Conservation (phyloP, 2,888 invertebrate genomes). For the Microctonus brassicae region DNA sequence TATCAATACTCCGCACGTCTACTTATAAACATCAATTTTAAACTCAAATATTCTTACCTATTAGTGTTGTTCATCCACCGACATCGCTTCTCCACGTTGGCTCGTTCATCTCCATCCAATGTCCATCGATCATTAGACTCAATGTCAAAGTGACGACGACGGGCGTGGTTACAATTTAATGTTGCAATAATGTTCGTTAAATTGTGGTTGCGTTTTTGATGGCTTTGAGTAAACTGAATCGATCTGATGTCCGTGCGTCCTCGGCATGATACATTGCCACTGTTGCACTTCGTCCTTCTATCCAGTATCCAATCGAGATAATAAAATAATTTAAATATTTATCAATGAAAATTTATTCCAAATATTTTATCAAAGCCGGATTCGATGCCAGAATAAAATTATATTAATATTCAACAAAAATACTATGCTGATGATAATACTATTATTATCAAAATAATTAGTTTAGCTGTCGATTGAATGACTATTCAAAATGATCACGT, state of each 20-base stretch:
- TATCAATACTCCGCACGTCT: not conserved
- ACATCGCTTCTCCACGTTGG: conserved; percentile 20
- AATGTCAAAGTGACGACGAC: not conserved
- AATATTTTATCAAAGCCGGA: too few relatives aligned
- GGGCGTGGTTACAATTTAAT: conserved; percentile 29
- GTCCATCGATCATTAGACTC: conserved; percentile 16
- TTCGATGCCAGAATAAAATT: too few relatives aligned
- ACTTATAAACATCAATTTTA: not conserved
- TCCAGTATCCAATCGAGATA: not conserved
- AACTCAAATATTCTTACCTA: not conserved
- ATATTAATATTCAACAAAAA: too few relatives aligned
- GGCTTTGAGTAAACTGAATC: conserved; percentile 23
- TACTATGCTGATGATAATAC: too few relatives aligned
- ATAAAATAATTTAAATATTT: not conserved
- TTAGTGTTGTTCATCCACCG: conserved; percentile 17
- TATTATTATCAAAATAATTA: too few relatives aligned
- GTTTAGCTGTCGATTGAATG: too few relatives aligned
- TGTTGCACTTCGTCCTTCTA: not conserved
- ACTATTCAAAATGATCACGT: too few relatives aligned
- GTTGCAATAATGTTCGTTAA: not conserved
- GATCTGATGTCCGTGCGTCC: conserved; percentile 19
- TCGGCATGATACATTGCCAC: conserved; percentile 22
- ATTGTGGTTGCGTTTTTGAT: conserved; percentile 24
- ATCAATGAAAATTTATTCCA: not conserved
- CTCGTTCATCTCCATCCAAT: conserved; percentile 9